A percentile compares a stretch with the other conserved stretches of the same genome.
phyloP scores from a whole-genome alignment of 2,888 invertebrate species.

The Phlogophora meticulosa region DNA sequence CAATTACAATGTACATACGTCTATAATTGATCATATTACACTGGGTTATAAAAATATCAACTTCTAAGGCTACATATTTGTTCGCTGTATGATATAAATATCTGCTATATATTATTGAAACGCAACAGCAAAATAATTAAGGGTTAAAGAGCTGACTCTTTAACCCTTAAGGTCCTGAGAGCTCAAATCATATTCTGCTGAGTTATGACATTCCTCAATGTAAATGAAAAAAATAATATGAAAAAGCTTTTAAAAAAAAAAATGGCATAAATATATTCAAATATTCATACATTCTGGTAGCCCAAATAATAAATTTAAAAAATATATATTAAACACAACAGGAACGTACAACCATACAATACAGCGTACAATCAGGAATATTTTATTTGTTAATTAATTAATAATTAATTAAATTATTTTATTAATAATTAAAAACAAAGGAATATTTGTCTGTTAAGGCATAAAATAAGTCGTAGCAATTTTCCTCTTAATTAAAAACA shows the following conservation, averaged over 20 bases:
- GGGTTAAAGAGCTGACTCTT: neutral
- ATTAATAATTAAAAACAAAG: no score
- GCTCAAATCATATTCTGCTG: neutral
- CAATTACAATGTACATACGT: slow-evolving; percentile 6
- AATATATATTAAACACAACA: no score
- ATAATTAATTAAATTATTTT: no score
- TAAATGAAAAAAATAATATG: neutral
- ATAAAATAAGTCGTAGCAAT: slow-evolving; percentile 13
- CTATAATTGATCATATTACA: slow-evolving; percentile 5
- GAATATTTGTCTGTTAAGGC: slow-evolving; percentile 6
- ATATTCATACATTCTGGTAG: no score
- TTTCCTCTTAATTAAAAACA: slow-evolving; percentile 44
- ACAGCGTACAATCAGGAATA: no score
- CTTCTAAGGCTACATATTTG: neutral
- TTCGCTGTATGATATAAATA: neutral
- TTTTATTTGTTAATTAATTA: no score
- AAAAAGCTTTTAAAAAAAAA: no score
- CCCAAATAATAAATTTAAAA: no score
- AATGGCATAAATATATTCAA: no score
- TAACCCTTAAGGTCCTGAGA: no score
- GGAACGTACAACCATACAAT: no score
- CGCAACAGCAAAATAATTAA: neutral
- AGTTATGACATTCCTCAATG: neutral
- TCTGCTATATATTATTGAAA: neutral
- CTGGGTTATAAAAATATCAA: neutral